These are phyloP conservation scores for Tipula vernalis DNA, from an alignment of 2,888 invertebrate genomes.

Conservation along the genomic window DNA sequence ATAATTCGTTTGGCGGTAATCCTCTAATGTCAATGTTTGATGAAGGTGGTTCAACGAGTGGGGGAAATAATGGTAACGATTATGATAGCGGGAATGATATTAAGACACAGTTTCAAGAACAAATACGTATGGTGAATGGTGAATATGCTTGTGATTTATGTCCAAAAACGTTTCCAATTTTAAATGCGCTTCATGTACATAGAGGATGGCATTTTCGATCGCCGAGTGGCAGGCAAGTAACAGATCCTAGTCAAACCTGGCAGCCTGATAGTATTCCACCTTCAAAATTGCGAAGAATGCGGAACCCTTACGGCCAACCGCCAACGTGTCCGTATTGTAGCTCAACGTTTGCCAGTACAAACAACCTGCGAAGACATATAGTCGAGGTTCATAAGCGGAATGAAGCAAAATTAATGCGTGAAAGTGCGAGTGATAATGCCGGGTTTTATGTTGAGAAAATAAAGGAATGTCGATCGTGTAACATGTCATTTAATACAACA, in stretches of 20 bases:
- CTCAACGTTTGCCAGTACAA: conserved; percentile 34
- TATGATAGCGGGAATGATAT: conserved; percentile 4
- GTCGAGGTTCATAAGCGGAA: conserved; percentile 31
- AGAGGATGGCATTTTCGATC: conserved; percentile 37
- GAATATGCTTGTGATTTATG: conserved; percentile 36
- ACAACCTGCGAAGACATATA: conserved; percentile 33
- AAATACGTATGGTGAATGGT: conserved; percentile 22
- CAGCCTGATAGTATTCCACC: conserved; percentile 15
- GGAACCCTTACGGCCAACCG: not conserved
- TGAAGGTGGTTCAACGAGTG: conserved; percentile 17
- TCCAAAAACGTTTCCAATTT: conserved; percentile 32
- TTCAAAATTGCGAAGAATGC: conserved; percentile 13
- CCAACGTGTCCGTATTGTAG: conserved; percentile 32
- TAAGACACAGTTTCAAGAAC: conserved; percentile 11
- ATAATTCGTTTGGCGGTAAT: conserved; percentile 28
- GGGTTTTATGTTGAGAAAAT: conserved; percentile 30
- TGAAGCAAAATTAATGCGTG: conserved; percentile 18
- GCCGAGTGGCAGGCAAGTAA: conserved; percentile 23
- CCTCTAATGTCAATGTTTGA: conserved; percentile 35
- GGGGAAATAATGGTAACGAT: not conserved
- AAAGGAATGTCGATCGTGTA: conserved; percentile 29
- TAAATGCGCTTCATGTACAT: conserved; percentile 36
- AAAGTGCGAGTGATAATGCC: conserved; percentile 28
- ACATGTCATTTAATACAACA: conserved; percentile 28
- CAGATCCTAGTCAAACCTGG: conserved; percentile 17